Evolutionary conservation across 2,113 vertebrate species (phyloP), one percentile per base, ranked within the genome.

Genomic region (Chelonoidis abingdonii): DNA sequence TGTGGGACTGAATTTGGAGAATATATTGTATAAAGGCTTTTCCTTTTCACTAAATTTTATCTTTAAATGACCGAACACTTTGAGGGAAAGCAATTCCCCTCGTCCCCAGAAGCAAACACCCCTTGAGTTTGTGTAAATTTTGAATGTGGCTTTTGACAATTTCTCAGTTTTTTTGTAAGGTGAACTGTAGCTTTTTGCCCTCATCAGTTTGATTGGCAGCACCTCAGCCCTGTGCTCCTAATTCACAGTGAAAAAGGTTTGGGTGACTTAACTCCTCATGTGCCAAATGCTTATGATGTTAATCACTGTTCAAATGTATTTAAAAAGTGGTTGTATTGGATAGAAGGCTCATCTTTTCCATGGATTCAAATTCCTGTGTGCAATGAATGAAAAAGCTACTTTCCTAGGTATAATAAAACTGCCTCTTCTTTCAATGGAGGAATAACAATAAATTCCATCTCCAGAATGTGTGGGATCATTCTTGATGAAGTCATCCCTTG

Each of bases 121-220:
- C 83, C 76, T 95, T 95, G 75, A 88, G 81, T 89, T 90, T 65
- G 10, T 90, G 5, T 93, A 89, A 93, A 94, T 57, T 87, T 97
- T 97, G 88, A 94, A 88, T 69, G 11, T 93, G 94, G 95, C 72
- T 95, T 97, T 97, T 94, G 87, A 53, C 53, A 19, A n/a, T 88
- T 79, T 92, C 87, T 86, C 62, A 80, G n/a, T 16, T 1, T 94
- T 95, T 95, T 80, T 95, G 75, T 65, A 79, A 57, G 35, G 56
- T 29, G 29, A 78, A 44, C 29, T 95, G 81, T 95, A 87, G 80
- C 86, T 89, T 87, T 86, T 50, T 52, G 83, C 85, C 76, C 72
- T 52, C 79, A 76, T 88, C 81, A 17, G 21, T 57, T 72, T 47
- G 85, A 54, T 27, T 41, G 19, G 62, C n/a, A 31, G 85, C 21